phyloP scores from a whole-genome alignment of 2,888 invertebrate species.

The Thumatha senex region DNA sequence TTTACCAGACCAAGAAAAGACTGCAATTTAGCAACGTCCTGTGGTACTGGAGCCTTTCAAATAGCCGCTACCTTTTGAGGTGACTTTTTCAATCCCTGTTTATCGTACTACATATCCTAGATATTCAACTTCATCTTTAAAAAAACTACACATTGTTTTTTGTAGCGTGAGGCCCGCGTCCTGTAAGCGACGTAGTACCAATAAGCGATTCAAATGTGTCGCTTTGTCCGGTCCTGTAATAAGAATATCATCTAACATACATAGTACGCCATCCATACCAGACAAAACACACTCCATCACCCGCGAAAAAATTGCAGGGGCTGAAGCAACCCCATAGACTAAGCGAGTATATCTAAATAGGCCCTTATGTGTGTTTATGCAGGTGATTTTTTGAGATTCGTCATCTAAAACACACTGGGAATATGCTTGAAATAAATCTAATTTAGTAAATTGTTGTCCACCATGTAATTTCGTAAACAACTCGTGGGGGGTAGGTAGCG shows the following conservation, averaged over 20 bases:
- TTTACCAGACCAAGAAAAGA: conserved; percentile 32
- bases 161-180: conserved; percentile 10
- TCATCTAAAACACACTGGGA: conserved; percentile 13
- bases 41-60: no score
- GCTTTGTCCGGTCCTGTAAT: background rate
- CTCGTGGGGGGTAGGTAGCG: conserved; percentile 19
- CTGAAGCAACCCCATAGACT: background rate
- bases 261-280: background rate
- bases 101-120: conserved; percentile 18
- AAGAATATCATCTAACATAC: background rate
- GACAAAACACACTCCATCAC: background rate
- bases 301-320: background rate
- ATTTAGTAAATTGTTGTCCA: conserved; percentile 14
- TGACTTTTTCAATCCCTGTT: no score
- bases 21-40: no score
- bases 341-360: conserved; percentile 10
- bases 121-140: conserved; percentile 17
- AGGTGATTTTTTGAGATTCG: conserved; percentile 13
- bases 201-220: background rate
- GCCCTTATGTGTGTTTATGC: conserved; percentile 15
- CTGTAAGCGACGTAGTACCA: conserved; percentile 5
- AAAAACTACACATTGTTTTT: conserved; percentile 22
- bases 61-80: conserved; percentile 2
- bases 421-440: conserved; percentile 19
- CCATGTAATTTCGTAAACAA: conserved; percentile 24